Evolutionary conservation across 2,113 vertebrate genomes (phyloP).

Genomic region (Anhinga rufa): DNA sequence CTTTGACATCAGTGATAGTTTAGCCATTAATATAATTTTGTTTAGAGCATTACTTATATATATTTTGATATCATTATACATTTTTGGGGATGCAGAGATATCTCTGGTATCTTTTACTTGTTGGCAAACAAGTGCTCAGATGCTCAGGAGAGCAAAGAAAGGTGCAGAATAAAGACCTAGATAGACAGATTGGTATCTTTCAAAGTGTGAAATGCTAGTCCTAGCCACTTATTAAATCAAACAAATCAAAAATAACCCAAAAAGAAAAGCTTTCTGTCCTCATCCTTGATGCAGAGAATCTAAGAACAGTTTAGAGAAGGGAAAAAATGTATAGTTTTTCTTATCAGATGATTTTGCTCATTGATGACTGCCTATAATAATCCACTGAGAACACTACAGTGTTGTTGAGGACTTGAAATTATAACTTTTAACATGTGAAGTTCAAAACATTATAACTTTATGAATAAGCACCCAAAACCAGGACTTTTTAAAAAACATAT

Average conservation of each 20-base stretch:
- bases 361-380: background rate
- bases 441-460: background rate
- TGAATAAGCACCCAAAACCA: background rate
- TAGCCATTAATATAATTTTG: background rate
- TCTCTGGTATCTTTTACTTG: background rate
- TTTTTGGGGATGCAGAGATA: background rate
- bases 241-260: rapidly evolving
- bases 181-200: background rate
- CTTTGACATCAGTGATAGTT: background rate
- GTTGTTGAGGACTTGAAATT: background rate
- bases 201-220: background rate
- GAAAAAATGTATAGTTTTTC: background rate
- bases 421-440: background rate
- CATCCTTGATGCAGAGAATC: background rate
- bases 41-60: background rate
- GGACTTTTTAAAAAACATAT: background rate
- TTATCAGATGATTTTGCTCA: background rate
- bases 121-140: background rate
- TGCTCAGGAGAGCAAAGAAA: background rate
- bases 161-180: background rate
- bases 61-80: background rate
- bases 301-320: background rate
- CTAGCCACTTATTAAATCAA: background rate
- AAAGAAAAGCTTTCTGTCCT: background rate
- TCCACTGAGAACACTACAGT: background rate